phyloP scores from a whole-genome alignment of 64 coral and sea anemone species.

The Stichodactyla mertensii region DNA sequence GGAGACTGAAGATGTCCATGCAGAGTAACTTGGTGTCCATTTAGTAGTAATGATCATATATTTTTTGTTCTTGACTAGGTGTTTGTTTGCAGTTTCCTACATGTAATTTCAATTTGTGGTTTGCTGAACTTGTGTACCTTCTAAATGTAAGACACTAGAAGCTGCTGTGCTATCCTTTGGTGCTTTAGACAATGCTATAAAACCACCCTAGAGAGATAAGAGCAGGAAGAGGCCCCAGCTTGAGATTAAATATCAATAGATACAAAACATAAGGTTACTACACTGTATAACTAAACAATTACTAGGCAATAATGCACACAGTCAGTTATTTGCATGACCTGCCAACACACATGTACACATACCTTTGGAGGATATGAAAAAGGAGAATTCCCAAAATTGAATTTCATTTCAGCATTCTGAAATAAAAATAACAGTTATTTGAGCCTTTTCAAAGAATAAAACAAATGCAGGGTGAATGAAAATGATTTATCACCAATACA shows the following conservation, averaged over 20 bases:
- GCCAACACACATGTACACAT: not conserved
- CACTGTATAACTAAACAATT: too few species aligned
- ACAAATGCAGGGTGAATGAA: too few species aligned
- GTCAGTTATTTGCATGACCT: not conserved
- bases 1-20: too few species aligned
- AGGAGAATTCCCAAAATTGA: conserved; percentile 67
- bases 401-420: conserved; percentile 87
- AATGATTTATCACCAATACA: too few species aligned
- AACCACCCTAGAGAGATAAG: conserved; percentile 41
- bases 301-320: too few species aligned
- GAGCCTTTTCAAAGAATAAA: too few species aligned
- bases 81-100: too few species aligned
- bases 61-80: too few species aligned
- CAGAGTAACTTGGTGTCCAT: too few species aligned
- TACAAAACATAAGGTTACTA: too few species aligned
- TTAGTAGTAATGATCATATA: too few species aligned
- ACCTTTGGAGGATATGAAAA: conserved; percentile 84
- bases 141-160: conserved; percentile 24
- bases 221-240: not conserved
- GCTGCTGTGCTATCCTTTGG: conserved; percentile 29
- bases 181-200: conserved; percentile 59
- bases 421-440: not conserved
- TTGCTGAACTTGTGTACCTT: not conserved
- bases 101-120: not conserved
- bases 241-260: too few species aligned